Evolutionary conservation across 2,888 invertebrate species (phyloP).

Genomic region (Pristionchus entomophagus): DNA sequence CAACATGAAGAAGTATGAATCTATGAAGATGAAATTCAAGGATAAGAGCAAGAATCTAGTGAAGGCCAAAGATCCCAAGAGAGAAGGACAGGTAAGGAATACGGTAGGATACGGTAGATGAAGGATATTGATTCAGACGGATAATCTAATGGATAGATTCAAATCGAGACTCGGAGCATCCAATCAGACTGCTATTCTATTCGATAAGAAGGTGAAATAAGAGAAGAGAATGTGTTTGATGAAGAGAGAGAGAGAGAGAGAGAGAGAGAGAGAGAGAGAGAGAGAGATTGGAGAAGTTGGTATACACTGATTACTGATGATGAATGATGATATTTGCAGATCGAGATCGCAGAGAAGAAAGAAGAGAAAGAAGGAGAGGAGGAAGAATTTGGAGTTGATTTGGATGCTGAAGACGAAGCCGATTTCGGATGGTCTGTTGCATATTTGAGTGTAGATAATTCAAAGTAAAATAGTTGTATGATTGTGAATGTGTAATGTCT

Average conservation of each 20-base stretch:
- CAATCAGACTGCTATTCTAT: constrained; percentile 77
- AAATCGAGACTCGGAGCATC: constrained; percentile 78
- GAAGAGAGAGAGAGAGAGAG: background rate
- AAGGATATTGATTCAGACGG: constrained; percentile 80
- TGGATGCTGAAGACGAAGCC: constrained; percentile 70
- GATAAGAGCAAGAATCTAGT: constrained; percentile 64
- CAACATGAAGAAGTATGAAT: constrained; percentile 69
- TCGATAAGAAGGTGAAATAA: constrained; percentile 70
- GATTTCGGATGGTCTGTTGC: constrained; percentile 61
- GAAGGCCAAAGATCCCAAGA: constrained; percentile 65
- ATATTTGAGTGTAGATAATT: too few species aligned
- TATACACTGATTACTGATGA: background rate
- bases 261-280: background rate
- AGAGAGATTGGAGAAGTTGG: background rate
- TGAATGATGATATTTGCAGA: constrained; percentile 72
- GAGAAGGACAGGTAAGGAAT: constrained; percentile 67
- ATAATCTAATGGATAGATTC: constrained; percentile 88
- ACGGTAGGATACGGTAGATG: constrained; percentile 21
- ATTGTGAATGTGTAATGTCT: too few species aligned
- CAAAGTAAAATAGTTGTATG: too few species aligned
- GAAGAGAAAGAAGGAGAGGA: constrained; percentile 54
- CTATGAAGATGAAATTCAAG: constrained; percentile 68
- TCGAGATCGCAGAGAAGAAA: constrained; percentile 66
- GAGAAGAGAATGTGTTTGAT: background rate
- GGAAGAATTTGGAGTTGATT: constrained; percentile 77